Evolutionary conservation across 1,140 invertebrate genomes (phyloP).

Genomic region (Brachionus rubens): DNA sequence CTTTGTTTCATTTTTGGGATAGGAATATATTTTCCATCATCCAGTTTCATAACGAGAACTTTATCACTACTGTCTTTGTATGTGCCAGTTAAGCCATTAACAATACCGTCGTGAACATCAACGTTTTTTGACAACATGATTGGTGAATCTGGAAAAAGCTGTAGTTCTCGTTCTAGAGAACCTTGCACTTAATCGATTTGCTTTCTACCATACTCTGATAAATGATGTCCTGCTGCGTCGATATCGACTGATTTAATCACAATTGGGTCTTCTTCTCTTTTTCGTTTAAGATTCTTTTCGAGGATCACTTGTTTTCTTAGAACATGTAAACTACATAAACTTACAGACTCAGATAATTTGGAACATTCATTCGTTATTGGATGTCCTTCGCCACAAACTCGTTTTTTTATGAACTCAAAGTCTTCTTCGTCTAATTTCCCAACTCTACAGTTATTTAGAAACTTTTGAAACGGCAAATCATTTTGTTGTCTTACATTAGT

Average conservation of each 20-base stretch:
- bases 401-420: background rate
- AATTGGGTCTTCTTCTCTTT: background rate
- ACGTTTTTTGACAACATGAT: background rate
- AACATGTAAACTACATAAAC: conserved; percentile 4
- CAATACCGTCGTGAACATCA: background rate
- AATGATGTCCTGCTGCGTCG: background rate
- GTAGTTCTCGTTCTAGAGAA: background rate
- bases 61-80: conserved; percentile 12
- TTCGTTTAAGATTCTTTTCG: background rate
- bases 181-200: background rate
- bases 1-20: background rate
- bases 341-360: background rate
- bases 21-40: background rate
- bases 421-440: no score
- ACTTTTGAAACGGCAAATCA: no score
- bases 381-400: background rate
- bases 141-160: background rate
- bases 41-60: background rate
- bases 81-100: background rate
- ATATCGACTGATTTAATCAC: background rate
- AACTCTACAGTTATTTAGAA: no score
- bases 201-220: background rate
- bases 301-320: background rate
- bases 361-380: background rate
- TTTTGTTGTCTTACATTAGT: no score